Conservation (phyloP, 2,113 vertebrate genomes). For the Beaufortia kweichowensis region DNA sequence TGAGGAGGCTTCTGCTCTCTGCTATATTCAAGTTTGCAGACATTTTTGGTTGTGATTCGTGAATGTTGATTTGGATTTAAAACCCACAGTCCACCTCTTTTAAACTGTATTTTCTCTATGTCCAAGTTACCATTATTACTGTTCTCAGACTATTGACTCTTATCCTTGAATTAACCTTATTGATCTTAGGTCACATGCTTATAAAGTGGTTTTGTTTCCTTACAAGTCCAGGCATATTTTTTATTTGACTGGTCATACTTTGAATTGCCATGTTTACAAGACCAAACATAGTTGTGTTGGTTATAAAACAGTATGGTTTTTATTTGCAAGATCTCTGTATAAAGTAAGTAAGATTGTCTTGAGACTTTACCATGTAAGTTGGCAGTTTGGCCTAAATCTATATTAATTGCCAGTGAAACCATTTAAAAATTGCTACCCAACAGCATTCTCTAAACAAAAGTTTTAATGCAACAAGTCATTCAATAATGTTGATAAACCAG, state of each 20-base stretch:
- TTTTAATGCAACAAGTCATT: neutral
- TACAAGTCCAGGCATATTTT: neutral
- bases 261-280: neutral
- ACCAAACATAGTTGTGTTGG: neutral
- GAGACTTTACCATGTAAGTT: neutral
- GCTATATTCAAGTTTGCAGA: no score
- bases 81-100: no score
- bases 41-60: no score
- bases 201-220: neutral
- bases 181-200: neutral
- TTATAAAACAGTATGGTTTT: neutral
- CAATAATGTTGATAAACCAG: conserved; percentile 3
- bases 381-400: neutral
- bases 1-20: no score
- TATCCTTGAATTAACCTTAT: no score
- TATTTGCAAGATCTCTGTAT: neutral
- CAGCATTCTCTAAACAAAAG: neutral
- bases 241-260: neutral
- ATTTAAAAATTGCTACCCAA: neutral
- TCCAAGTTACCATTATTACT: no score
- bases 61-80: no score
- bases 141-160: no score
- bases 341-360: neutral
- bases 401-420: neutral
- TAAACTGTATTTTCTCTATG: no score